A percentile compares a stretch with the other conserved stretches of the same genome.
These are phyloP conservation scores for Falco biarmicus DNA, from an alignment of 2,797 vertebrate genomes.

Conservation along the genomic window DNA sequence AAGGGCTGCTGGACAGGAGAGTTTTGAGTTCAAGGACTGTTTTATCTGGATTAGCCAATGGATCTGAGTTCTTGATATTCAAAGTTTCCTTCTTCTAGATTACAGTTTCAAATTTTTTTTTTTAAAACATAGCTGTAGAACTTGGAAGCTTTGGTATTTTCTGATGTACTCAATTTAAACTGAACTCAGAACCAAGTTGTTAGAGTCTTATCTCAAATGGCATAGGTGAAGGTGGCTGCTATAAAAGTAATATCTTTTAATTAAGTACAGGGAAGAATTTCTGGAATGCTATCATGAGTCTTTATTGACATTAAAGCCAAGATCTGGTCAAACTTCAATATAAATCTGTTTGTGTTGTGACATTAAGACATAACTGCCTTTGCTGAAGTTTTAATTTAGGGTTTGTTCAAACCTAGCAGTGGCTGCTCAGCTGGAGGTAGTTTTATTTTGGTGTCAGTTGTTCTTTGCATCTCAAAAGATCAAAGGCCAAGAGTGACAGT, in stretches of 20 bases:
- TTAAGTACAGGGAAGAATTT: background rate
- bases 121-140: background rate
- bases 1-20: background rate
- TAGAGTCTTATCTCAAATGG: background rate
- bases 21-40: background rate
- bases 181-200: background rate
- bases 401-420: background rate
- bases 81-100: background rate
- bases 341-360: background rate
- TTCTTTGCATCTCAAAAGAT: background rate
- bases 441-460: background rate
- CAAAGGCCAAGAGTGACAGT: background rate
- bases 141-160: background rate
- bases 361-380: background rate
- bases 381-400: background rate
- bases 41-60: background rate
- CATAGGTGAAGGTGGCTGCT: background rate
- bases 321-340: background rate
- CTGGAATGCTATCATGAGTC: background rate
- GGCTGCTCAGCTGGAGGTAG: background rate
- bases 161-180: background rate
- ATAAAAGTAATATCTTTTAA: background rate
- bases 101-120: background rate
- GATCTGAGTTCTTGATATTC: background rate
- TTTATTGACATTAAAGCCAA: background rate